A percentile compares a stretch with the other conserved stretches of the same genome.
Conservation (phyloP, 2,797 vertebrate species). For the Xiphorhynchus erythropygius region DNA sequence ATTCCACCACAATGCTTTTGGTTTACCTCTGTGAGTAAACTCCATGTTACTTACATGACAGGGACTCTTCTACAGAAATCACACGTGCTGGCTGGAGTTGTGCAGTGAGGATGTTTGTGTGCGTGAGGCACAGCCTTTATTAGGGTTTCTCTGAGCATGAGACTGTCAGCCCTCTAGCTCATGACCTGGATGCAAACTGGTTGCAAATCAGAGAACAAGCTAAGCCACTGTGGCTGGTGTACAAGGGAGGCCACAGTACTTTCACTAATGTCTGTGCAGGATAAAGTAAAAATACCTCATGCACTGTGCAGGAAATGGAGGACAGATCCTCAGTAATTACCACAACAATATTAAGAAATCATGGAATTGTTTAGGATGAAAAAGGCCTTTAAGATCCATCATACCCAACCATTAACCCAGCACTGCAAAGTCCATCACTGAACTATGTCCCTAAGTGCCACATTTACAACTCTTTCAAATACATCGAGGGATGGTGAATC, state of each 20-base stretch:
- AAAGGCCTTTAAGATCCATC: neutral
- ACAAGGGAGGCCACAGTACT: neutral
- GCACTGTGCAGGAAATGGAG: neutral
- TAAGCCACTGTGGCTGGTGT: neutral
- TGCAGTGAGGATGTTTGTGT: neutral
- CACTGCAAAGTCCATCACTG: neutral
- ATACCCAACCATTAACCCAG: neutral
- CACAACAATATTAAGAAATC: neutral
- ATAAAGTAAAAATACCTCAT: neutral
- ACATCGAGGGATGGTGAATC: neutral
- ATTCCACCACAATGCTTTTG: neutral
- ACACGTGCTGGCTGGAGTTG: neutral
- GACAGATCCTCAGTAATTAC: neutral
- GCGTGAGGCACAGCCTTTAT: accelerated
- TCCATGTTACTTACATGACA: accelerated
- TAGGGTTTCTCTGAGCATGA: neutral
- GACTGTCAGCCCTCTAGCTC: neutral
- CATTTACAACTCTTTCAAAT: neutral
- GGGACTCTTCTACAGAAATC: neutral
- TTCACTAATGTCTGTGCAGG: neutral
- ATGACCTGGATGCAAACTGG: neutral
- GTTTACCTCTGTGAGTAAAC: neutral
- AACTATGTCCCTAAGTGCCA: neutral
- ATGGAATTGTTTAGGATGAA: neutral
- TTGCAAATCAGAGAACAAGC: neutral